Base-by-base conservation (phyloP, 1,140 invertebrate species). In the Thaumetopoea pityocampa region DNA sequence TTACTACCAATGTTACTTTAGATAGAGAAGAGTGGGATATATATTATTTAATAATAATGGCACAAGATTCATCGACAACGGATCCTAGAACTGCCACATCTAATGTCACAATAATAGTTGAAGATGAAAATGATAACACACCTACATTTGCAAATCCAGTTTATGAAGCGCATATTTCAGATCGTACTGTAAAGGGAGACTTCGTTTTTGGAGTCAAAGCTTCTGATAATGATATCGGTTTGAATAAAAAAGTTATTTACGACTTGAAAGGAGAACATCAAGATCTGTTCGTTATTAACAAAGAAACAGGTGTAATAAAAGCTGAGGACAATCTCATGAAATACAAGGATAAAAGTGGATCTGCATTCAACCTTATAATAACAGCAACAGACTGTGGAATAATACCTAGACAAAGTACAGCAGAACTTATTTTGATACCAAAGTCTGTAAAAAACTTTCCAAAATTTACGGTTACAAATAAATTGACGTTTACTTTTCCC, bases 191-290 rank as follows among this genome's bases (percentile, higher is more conserved):
- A 48, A 80, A 89, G 23, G 92, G 92, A 74, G 88, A 91, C 61
- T 97, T 97, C 83, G 93, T 98, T 8, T 96, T 96, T 80, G 95
- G 95, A 5, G 92, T 93, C 0, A 92, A 91, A 74, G 95, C 95
- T 0, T 80, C 85, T 4, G 96, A 97, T 73, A 86, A 87, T 29
- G 96, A 98, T 70, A 88, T 90, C 22, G 94, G 91, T 1, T 66
- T 88, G 1, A 97, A 97, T 69, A 93, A 93, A 16, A 88, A 90
- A 54, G 90, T 97, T 14, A 78, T 88, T 5, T 98, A 97, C 70
- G 89, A 87, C 22, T 79, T 98, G 0, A 89, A 89, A 20, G 94
- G 95, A 0, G 88, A 91, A 56, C 93, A 96, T 68, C 87, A 91
- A 2, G 82, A 90, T 16, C 89, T 90, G 42, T 97, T 97, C 59